Evolutionary conservation across 2,797 vertebrate species (phyloP).

Genomic region (Macrochelys suwanniensis): DNA sequence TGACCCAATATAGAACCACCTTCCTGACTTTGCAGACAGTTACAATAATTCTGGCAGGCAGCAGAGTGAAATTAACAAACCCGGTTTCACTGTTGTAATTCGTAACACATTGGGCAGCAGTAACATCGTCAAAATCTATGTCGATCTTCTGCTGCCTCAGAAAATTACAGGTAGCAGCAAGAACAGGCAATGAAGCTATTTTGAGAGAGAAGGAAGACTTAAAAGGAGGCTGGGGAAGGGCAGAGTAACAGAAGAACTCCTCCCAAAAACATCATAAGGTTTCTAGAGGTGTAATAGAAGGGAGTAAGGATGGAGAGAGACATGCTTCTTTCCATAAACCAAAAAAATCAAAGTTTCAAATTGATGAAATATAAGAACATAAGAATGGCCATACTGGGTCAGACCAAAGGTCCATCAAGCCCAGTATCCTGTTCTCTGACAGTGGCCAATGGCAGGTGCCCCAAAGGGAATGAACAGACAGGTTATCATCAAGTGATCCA

Average conservation of each 20-base stretch:
- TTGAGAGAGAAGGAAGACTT: neutral
- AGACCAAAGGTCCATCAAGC: too few relatives aligned
- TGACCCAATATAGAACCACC: too few relatives aligned
- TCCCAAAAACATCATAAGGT: neutral
- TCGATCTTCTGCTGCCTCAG: neutral
- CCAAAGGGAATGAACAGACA: too few relatives aligned
- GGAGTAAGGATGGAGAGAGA: neutral
- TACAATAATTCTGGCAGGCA: neutral
- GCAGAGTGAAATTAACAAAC: neutral
- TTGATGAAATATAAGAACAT: neutral
- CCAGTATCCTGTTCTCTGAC: too few relatives aligned
- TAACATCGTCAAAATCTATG: neutral
- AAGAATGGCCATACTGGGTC: too few relatives aligned
- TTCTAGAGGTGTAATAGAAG: neutral
- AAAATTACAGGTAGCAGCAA: neutral
- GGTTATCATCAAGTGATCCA: too few relatives aligned
- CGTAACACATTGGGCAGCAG: neutral
- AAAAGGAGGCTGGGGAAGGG: neutral
- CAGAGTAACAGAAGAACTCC: too few relatives aligned
- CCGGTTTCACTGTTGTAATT: neutral
- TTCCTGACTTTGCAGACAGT: neutral
- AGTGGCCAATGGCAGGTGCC: too few relatives aligned
- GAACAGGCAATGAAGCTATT: neutral
- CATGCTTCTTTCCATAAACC: neutral
- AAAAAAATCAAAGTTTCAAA: neutral